phyloP scores from a whole-genome alignment of 2,797 vertebrate genomes.

The Sebastes miniatus region DNA sequence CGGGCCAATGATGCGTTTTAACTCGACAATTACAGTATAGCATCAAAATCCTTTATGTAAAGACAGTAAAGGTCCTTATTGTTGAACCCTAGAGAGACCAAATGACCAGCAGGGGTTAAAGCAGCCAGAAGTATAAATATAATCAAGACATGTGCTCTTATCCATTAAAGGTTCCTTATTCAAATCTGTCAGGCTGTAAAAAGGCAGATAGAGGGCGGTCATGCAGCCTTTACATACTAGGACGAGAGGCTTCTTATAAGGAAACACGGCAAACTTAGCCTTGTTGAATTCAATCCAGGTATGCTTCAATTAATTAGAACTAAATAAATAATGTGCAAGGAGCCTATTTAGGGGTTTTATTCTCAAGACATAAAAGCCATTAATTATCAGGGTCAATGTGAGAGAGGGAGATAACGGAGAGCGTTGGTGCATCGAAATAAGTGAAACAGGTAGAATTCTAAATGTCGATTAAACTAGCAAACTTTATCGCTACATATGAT shows the following conservation, averaged over 20 bases:
- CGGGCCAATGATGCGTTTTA: constrained; percentile 10
- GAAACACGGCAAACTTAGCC: constrained; percentile 41
- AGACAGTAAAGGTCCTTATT: neutral
- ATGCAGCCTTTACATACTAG: constrained; percentile 27
- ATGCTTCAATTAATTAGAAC: constrained; percentile 82
- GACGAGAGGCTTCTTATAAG: constrained; percentile 19
- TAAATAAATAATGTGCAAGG: constrained; percentile 83
- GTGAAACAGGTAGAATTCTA: constrained; percentile 45
- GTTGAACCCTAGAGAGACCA: neutral
- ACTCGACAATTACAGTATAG: constrained; percentile 13
- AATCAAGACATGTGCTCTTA: neutral
- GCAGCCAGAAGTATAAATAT: constrained; percentile 10
- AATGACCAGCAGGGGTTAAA: neutral
- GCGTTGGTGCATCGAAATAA: constrained; percentile 47
- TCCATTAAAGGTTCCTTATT: constrained; percentile 6
- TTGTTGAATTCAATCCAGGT: constrained; percentile 79
- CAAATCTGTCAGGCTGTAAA: neutral
- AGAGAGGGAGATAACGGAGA: constrained; percentile 65
- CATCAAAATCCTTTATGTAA: neutral
- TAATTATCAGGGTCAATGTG: constrained; percentile 77
- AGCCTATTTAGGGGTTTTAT: constrained; percentile 80
- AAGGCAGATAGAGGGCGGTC: neutral
- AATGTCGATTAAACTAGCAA: constrained; percentile 42
- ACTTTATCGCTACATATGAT: constrained; percentile 13
- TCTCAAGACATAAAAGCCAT: constrained; percentile 80